These are phyloP conservation scores for Pseudois nayaur DNA, from an alignment of 2,113 vertebrate species.

Conservation along the genomic window DNA sequence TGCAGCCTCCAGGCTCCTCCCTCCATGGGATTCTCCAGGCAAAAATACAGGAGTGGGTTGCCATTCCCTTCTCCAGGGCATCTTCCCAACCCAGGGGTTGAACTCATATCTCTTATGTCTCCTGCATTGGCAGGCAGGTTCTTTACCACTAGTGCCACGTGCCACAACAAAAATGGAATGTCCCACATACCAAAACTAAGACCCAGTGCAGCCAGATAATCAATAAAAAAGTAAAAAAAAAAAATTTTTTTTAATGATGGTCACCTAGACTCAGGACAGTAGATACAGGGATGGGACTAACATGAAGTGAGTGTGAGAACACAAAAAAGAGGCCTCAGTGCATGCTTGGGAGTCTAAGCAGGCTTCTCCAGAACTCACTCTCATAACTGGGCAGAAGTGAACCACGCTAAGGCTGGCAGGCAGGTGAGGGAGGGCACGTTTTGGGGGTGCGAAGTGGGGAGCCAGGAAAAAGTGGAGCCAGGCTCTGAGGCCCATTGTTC, in stretches of 20 bases:
- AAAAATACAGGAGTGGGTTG: not conserved
- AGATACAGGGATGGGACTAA: not conserved
- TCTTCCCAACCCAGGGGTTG: not conserved
- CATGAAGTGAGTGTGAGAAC: no score
- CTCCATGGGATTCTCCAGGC: not conserved
- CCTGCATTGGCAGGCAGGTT: not conserved
- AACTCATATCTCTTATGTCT: not conserved
- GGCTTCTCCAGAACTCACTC: not conserved
- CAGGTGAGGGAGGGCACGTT: rapidly evolving
- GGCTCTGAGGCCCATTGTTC: not conserved
- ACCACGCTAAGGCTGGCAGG: not conserved
- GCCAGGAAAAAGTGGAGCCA: not conserved
- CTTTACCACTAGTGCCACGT: not conserved
- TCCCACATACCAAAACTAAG: not conserved
- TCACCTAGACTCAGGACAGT: not conserved
- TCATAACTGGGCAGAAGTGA: not conserved
- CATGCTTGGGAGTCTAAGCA: not conserved
- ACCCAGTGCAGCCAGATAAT: not conserved
- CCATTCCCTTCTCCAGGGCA: not conserved
- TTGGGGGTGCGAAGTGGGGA: not conserved
- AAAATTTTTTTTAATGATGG: not conserved
- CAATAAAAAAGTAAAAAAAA: not conserved
- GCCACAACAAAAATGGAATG: not conserved
- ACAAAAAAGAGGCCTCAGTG: not conserved
- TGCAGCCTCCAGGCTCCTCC: not conserved